A percentile compares a stretch with the other conserved stretches of the same genome.
phyloP scores from a whole-genome alignment of 37 sponge, comb jelly and placozoan species.

The Aplysina aerophoba region DNA sequence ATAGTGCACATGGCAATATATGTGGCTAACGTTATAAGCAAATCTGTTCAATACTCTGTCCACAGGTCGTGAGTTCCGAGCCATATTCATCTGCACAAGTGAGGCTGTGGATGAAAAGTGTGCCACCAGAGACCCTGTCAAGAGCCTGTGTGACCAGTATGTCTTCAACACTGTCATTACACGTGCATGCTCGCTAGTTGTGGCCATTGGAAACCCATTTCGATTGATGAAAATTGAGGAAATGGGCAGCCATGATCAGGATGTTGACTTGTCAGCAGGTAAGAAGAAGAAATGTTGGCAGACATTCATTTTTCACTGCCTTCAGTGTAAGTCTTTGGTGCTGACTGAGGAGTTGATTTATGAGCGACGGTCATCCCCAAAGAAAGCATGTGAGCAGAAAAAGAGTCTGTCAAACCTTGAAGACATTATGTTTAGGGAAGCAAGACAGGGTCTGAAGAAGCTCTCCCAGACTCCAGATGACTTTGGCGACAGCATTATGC shows the following conservation, averaged over 20 bases:
- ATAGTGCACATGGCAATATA: background rate
- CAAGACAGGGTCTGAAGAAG: background rate
- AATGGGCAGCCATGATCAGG: too few relatives aligned
- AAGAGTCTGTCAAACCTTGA: background rate
- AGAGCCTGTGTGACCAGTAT: conserved; percentile 49
- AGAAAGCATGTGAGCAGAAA: background rate
- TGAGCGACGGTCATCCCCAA: background rate
- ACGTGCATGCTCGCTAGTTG: conserved; percentile 48
- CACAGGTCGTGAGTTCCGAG: conserved; percentile 53
- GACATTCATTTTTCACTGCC: conserved; percentile 58
- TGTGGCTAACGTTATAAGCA: background rate
- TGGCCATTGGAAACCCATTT: conserved; percentile 61
- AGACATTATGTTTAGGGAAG: background rate
- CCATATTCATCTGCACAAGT: conserved; percentile 55
- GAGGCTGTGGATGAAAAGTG: conserved; percentile 48
- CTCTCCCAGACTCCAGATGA: background rate
- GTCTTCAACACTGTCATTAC: conserved; percentile 70
- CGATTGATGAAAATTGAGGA: conserved; percentile 42
- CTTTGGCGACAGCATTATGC: background rate
- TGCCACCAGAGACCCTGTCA: conserved; percentile 4
- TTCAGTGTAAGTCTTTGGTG: conserved; percentile 52
- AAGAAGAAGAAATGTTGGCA: conserved; percentile 60
- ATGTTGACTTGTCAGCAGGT: too few relatives aligned
- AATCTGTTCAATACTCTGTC: background rate
- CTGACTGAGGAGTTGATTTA: background rate